Evolutionary conservation across 2,888 invertebrate genomes (phyloP), one percentile per base, ranked within the genome.

Genomic region (Polydrusus tereticollis): DNA sequence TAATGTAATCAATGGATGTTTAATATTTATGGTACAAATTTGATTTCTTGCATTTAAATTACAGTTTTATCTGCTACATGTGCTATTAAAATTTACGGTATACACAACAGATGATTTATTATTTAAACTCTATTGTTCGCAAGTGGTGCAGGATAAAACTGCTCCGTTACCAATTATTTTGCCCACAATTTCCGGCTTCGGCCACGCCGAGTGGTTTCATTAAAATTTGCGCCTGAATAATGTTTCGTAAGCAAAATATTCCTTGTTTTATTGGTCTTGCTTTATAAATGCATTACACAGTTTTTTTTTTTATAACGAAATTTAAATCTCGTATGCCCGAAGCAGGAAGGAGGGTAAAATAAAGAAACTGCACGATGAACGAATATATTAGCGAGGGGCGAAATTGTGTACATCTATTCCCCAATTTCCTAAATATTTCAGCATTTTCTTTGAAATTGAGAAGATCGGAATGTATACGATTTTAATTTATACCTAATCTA

Each of bases 31-130:
- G 12, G 36, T 36, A 36, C 36, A 50, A 26, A 26, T 26, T 55
- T 29, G 52, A 7, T 29, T 55, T 55, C 52, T 55, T 29, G 29
- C 16, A 29, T 55, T 55, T 29, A 55, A 55, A 55, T 33, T 29
- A 29, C 52, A 16, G 8, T 63, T 18, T 63, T 63, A 63, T 63
- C 63, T 33, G 18, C 23, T 50, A 63, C 50, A 36, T 50, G 47
- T 33, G 50, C 47, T 63, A 45, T 47, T 21, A 50, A 47, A 63
- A 63, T 63, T 63, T 47, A 55, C 14, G 6, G 4, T 14, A 23
- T 23, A 52, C 26, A 52, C 23, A 23, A 26, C 23, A n/a, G 52
- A 65, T 76, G 75, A 77, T 77, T 76, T 77, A 76, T 74, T 62
- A 50, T 72, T 62, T 38, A 65, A 63, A 72, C 63, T 70, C 72